Base-by-base conservation (phyloP, 2,797 vertebrate genomes). In the Melanogrammus aeglefinus region DNA sequence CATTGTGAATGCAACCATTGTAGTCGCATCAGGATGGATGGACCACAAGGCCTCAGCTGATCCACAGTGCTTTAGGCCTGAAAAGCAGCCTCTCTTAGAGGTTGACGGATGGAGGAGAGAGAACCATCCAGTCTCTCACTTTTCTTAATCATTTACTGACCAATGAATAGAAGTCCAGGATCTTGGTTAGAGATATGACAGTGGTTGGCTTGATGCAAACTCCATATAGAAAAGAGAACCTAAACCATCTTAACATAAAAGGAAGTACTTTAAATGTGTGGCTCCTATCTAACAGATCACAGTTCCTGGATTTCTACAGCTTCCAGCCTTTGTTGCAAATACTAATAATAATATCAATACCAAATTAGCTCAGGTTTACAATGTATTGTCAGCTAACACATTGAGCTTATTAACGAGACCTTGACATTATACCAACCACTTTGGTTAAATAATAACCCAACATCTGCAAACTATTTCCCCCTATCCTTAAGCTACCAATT, bases 391-490 rank as follows among this genome's bases (percentile, higher is more conserved):
- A 51, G 66, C 33, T 38, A 24, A 35, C 21, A 33, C 74, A 35
- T 57, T 57, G n/a, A 36, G 47, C 47, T 39, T 9, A 72, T 38
- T 63, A 57, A 72, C 29, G 10, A 73, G 36, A 18, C 7, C 31
- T 21, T 39, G 35, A 35, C 66, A 27, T 44, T 73, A 16, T 33
- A 36, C 33, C 79, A 29, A 44, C 69, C 27, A 31, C 75, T 39
- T 36, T 35, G 66, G n/a, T 75, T 63, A 73, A 78, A 72, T 73
- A 24, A 75, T 75, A 39, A 74, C 78, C 72, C 78, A 74, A 83
- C 75, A 78, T 79, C 63, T 84, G 33, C 72, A 73, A 78, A 72
- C 47, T 35, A 7, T 75, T 78, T 75, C 2, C 7, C 76, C 24
- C 38, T 70, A 44, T n/a, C 10, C 36, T 41, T 70, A n/a, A 27